Base-by-base conservation (phyloP, 2,888 invertebrate species). In the Augochlorella aurata region DNA sequence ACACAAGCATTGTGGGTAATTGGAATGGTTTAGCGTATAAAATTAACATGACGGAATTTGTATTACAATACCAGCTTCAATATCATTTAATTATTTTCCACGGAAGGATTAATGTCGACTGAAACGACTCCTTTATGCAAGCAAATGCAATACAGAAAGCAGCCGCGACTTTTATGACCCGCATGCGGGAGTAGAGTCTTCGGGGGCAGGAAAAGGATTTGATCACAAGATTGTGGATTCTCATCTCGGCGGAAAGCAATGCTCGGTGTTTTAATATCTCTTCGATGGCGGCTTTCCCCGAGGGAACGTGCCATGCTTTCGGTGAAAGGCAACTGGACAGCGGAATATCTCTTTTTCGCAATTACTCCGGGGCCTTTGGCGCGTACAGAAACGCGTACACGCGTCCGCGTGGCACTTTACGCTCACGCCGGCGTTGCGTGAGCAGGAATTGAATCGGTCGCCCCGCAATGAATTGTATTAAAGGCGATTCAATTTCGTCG, bases 301-400 rank as follows among this genome's bases (percentile, higher is more conserved):
- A 54, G 65, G 61, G 65, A 70, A 63, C 75, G 65, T 47, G 65
- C 29, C 70, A 52, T 65, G 78, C 83, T 86, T 87, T 85, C 67
- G 85, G 76, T 81, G 81, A 86, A 85, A 87, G 85, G 78, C 74
- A 76, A 50, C 74, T 67, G 87, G 70, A 66, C 83, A 82, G 74
- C 67, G 81, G 81, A 81, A 83, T 86, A 86, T 85, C 83, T 87
- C 86, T 87, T 87, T 86, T 81, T 83, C 85, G 85, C 80, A 83
- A 86, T 86, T 86, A 87, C 85, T 72, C 66, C 63, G 78, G 71
- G 76, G 77, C 82, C 87, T 85, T 82, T 84, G 74, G 68, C 70
- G 74, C 49, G 52, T 63, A 66, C 54, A 29, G 7, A 74, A 82
- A 78, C 58, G 77, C 47, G 49, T 29, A 21, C 66, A 49, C 50